A percentile compares a stretch with the other conserved stretches of the same genome.
These are phyloP conservation scores for Varanus komodoensis DNA, from an alignment of 2,113 vertebrate genomes.

Conservation along the genomic window DNA sequence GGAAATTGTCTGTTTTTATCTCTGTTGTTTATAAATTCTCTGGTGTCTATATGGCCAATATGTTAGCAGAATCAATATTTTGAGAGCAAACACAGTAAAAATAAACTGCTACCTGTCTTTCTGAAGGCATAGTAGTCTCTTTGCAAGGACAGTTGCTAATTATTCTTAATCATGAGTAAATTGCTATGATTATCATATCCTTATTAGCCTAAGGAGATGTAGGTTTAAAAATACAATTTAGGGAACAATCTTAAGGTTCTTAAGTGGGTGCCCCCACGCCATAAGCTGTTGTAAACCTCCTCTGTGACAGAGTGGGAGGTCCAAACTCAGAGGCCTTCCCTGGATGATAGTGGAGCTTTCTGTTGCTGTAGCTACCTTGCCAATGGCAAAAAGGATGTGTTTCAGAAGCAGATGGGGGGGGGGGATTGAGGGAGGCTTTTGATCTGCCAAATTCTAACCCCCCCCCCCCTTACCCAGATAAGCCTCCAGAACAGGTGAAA, in stretches of 20 bases:
- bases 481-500: neutral
- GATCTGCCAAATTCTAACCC: no score
- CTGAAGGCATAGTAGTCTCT: neutral
- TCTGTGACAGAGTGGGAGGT: neutral
- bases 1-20: neutral
- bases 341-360: neutral
- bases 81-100: neutral
- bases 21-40: neutral
- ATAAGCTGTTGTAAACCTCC: neutral
- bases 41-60: neutral
- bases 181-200: no score
- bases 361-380: neutral
- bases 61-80: neutral
- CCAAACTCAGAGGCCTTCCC: neutral
- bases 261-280: neutral
- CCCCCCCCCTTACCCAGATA: no score
- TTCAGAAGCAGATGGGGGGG: no score
- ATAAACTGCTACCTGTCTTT: neutral
- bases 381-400: no score
- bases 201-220: no score
- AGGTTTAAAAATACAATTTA: no score
- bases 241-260: neutral
- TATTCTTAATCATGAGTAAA: no score
- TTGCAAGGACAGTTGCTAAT: neutral
- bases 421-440: no score